Base-by-base conservation (phyloP, 2,797 vertebrate species). In the Cercopithecus hamlyni region DNA sequence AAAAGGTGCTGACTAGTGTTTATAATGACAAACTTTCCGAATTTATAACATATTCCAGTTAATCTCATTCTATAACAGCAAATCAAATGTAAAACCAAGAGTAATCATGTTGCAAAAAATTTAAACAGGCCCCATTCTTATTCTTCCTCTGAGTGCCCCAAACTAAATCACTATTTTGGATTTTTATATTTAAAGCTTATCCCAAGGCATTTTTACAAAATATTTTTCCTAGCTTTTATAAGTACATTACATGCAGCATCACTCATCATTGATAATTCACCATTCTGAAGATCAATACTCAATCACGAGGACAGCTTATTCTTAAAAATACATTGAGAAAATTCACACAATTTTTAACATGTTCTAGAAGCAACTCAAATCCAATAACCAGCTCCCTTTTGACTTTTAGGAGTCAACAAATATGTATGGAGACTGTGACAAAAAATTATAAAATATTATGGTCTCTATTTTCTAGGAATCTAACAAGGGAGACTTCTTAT, bases 31-130 rank as follows among this genome's bases (percentile, higher is more conserved):
- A 20, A 81, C 36, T 55, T 80, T 77, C 83, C 57, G 30, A 93
- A 61, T 87, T 90, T 87, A n/a, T 45, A 89, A 95, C 22, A 58
- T 33, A 75, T 41, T 77, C 8, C 55, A 84, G 58, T 58, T 55
- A 89, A 95, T 90, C 76, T 70, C 45, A 36, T 39, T 87, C 72
- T 90, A 41, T 55, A 75, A 81, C 11, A 95, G 41, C 80, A 96
- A 94, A 81, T 88, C 84, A 97, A 85, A 92, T 45, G 55, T 58
- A 83, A 94, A 96, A 55, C 70, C 43, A 48, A 50, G 72, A 84
- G 92, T 77, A 89, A 93, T 93, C n/a, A 79, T 27, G 70, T 15
- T 81, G 83, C n/a, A 91, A 92, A 95, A 85, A 41, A 72, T 41
- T 88, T 75, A 85, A 88, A 83, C 4, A 80, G 57, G 41, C 30